Base-by-base conservation (phyloP, 2,888 invertebrate genomes). In the Brenthis daphne region DNA sequence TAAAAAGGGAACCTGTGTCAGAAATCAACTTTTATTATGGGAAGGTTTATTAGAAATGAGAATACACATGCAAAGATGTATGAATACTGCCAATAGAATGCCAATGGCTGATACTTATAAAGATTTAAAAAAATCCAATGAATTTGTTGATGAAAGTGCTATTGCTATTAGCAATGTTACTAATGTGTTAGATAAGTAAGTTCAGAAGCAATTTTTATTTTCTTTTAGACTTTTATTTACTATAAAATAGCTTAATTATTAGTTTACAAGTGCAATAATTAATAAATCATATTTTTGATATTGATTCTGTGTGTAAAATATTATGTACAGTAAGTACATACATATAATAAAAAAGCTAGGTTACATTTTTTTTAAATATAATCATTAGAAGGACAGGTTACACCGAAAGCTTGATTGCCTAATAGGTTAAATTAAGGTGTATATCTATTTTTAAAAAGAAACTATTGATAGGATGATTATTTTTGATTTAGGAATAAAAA, bases 41-140 rank as follows among this genome's bases (percentile, higher is more conserved):
- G 98, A 99, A 83, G 95, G 94, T 67, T 84, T 99, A 5, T 84
- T 99, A 33, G 98, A 99, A 88, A 94, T 96, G 82, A 94, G 99
- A 74, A 98, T 99, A 77, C 96, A 97, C 80, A 86, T 98, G 33
- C 98, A 99, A 84, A 97, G 98, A 83, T 94, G 96, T 78, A 84
- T 98, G 64, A 88, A 94, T 56, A 94, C 94, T 14, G 94, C 96
- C 0, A 98, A 98, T 85, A 95, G 95, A 82, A 93, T 98, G 87
- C 98, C 98, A 0, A 94, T 96, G 76, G 82, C 88, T 24, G 93
- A 95, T 8, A 82, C 81, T 6, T 94, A 94, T 77, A 80, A 86
- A 12, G 78, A 89, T 60, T 86, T 94, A 50, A 89, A 83, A 71
- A 82, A 88, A 0, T 90, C 92, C 57, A 81, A 88, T 53, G 92